Percentiles rank a stretch among this genome's conserved stretches.
Evolutionary conservation across 2,888 invertebrate species (phyloP).

Genomic region (Caenorhabditis becei): DNA sequence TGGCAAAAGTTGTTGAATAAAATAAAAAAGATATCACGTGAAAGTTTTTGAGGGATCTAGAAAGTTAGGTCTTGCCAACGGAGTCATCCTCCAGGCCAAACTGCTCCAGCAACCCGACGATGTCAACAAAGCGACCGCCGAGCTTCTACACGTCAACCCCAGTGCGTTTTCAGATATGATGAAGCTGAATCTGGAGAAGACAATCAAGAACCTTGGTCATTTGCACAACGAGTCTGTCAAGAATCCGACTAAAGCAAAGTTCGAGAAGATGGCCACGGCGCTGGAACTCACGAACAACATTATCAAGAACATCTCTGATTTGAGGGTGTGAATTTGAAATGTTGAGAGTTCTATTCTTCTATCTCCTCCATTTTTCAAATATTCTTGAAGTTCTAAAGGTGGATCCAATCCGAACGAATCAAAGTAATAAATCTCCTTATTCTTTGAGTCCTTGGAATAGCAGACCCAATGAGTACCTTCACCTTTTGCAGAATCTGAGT

Average conservation of each 20-base stretch:
- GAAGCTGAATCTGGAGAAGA: neutral
- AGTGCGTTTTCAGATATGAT: neutral
- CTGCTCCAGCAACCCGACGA: neutral
- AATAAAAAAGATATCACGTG: neutral
- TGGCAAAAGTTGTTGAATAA: conserved; percentile 5
- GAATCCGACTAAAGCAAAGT: neutral
- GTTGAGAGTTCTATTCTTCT: no score
- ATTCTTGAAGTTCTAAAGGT: no score
- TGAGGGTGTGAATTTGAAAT: neutral
- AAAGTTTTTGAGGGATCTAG: no score
- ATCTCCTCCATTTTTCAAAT: no score
- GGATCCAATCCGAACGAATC: no score
- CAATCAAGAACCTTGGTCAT: neutral
- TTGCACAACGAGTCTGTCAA: neutral
- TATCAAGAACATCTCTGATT: neutral
- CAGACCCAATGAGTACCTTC: no score
- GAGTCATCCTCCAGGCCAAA: neutral
- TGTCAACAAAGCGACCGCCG: neutral
- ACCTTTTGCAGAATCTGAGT: no score
- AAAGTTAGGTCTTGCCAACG: neutral
- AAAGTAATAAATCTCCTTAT: no score
- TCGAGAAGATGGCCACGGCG: neutral
- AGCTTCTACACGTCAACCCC: neutral
- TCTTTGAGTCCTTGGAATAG: no score
- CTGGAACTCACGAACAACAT: no score